A percentile compares a stretch with the other conserved stretches of the same genome.
These are phyloP conservation scores for Eulemur albifrons DNA, from an alignment of 2,797 vertebrate species.

Conservation along the genomic window DNA sequence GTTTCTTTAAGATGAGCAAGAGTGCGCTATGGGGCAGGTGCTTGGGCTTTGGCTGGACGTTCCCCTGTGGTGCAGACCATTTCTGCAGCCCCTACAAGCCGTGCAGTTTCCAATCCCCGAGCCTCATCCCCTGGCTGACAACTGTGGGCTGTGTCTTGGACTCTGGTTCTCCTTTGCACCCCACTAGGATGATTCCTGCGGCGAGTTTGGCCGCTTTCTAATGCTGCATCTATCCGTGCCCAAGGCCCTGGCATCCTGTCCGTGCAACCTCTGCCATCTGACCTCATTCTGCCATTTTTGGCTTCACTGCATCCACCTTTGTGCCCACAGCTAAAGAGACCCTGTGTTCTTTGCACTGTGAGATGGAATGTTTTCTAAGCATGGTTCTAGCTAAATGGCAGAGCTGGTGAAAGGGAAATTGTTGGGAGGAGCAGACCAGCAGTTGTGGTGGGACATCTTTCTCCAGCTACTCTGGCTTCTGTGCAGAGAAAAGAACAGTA, in stretches of 20 bases:
- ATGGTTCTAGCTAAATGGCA: not conserved
- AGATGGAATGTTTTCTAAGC: not conserved
- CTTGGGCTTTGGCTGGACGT: not conserved
- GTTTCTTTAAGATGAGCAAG: not conserved
- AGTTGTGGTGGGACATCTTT: not conserved
- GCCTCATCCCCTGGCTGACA: not conserved
- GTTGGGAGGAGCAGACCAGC: not conserved
- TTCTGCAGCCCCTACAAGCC: not conserved
- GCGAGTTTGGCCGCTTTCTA: not conserved
- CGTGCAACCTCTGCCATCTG: not conserved
- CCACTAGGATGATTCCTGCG: not conserved
- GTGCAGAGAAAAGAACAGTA: not conserved
- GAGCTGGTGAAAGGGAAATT: not conserved
- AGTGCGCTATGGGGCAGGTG: too few relatives aligned
- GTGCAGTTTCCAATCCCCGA: not conserved
- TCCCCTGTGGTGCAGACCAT: not conserved
- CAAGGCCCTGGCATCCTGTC: not conserved
- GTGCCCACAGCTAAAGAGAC: not conserved
- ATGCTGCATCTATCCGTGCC: rapidly evolving
- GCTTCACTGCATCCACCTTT: not conserved
- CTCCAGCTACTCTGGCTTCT: not conserved
- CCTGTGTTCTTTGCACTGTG: not conserved
- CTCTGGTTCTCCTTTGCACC: not conserved
- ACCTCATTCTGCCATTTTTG: constrained; percentile 25
- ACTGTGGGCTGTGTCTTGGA: not conserved